Base-by-base conservation (phyloP, 2,797 vertebrate genomes). In the Gila robusta region DNA sequence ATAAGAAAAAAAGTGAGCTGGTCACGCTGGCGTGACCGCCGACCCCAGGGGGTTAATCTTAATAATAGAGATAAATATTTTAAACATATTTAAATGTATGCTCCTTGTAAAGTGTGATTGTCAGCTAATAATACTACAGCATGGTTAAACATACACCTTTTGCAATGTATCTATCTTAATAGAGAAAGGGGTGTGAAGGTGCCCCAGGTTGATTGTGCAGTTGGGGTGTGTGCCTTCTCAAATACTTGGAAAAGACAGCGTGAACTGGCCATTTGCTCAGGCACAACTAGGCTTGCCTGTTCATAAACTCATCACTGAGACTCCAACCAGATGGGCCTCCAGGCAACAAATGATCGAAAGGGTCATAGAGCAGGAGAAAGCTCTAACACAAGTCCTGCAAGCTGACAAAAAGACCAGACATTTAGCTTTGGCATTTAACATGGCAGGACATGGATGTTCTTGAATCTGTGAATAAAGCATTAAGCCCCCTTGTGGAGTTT, bases 331-430 rank as follows among this genome's bases (percentile, higher is more conserved):
- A 59, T 59, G 56, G 56, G 23, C 56, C 23, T 59, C 56, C 56
- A n/a, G 23, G 56, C 23, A 59, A 23, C 23, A n/a, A 59, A 59
- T 59, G 4, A 59, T 59, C 9, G 1, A 59, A 59, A 59, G 56
- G 21, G 21, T 23, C 54, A 23, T 23, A n/a, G 56, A 59, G 21
- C 21, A 11, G 56, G 56, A 59, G 9, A 23, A 59, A 26, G 59
- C n/a, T 26, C 23, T 62, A n/a, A 62, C 56, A 12, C 56, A 62
- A 56, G 54, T 23, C 21, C 54, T 56, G 54, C 54, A 56, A 62
- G 59, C n/a, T 62, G 59, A 62, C 59, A 62, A 62, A 62, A 62
- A 62, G n/a, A 62, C n/a, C n/a, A 62, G 59, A 62, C 59, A 62
- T 26, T 12, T 62, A 26, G 10, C 59, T 62, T 10, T n/a, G n/a